Base-by-base conservation (phyloP, 2,797 vertebrate species). In the Poeciliopsis infans region DNA sequence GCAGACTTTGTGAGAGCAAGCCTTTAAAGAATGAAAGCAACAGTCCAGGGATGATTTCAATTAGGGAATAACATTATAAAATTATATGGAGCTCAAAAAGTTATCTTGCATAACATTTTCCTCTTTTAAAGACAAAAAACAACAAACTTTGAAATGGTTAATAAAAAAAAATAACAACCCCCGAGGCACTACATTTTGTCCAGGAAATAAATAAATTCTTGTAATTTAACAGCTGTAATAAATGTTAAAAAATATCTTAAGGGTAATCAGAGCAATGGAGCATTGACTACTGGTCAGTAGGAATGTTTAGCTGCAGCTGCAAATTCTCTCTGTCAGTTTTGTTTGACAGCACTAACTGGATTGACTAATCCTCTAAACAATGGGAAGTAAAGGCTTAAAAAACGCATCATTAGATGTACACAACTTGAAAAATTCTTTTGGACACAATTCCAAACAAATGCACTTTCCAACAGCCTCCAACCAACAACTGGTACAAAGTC, bases 161-260 rank as follows among this genome's bases (percentile, higher is more conserved):
- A 45, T n/a, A 0, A 25, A 0, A 75, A 0, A 75, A 46, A 47
- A n/a, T 23, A 57, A 57, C 76, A 72, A 0, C 25, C 2, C 20
- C 55, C 23, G 15, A 57, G 57, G 47, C 57, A 69, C 72, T 61
- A 53, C 12, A 12, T 5, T 25, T 33, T 31, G 41, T 76, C 41
- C 78, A 78, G 72, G 25, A 79, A 74, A 78, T 72, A 45, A 33
- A 5, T 59, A 31, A 53, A 72, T 71, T 76, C 53, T 61, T 76
- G 36, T 12, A 15, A 49, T 53, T 78, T 47, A 77, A 72, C 45
- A 31, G 18, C 33, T 39, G 16, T 18, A 20, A 49, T 2, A 49
- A 49, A 49, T 0, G 28, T 43, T 69, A 5, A 43, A 25, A 69
- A 15, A 25, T 25, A 13, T 33, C 16, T 64, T 36, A 36, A 20